phyloP scores from a whole-genome alignment of 1,140 invertebrate species.

The Bilobella aurantiaca region DNA sequence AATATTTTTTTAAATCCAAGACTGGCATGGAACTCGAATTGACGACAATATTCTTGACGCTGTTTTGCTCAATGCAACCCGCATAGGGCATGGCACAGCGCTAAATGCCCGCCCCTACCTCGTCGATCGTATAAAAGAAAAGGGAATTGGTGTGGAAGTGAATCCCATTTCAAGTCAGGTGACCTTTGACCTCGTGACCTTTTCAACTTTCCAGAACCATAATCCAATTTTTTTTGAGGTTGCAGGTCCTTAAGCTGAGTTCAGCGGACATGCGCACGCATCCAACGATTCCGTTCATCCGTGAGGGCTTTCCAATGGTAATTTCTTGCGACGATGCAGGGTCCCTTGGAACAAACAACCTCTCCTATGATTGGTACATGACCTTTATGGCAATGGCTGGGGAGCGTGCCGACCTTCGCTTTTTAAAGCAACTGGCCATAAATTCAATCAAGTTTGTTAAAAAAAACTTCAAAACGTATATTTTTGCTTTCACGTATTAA shows the following conservation, averaged over 20 bases:
- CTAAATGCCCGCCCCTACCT: constrained; percentile 62
- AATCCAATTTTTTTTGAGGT: background rate
- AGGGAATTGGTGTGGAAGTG: constrained; percentile 63
- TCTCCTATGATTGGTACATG: constrained; percentile 72
- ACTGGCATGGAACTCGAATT: constrained; percentile 46
- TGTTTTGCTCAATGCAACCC: constrained; percentile 57
- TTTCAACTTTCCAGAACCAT: background rate
- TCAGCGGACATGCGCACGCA: constrained; percentile 68
- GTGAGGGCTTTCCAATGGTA: constrained; percentile 48
- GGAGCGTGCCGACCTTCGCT: constrained; percentile 52
- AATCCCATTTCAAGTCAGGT: constrained; percentile 59
- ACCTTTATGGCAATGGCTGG: constrained; percentile 68
- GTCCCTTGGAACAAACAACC: constrained; percentile 57
- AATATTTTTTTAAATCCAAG: constrained; percentile 37
- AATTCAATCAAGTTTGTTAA: constrained; percentile 57
- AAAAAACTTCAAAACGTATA: too few species aligned
- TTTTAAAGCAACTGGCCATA: constrained; percentile 63
- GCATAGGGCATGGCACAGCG: constrained; percentile 61
- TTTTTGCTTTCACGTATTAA: too few species aligned
- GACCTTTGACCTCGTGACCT: too few species aligned
- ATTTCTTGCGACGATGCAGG: constrained; percentile 67
- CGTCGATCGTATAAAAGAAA: constrained; percentile 49
- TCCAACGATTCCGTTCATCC: constrained; percentile 55
- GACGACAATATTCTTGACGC: constrained; percentile 68
- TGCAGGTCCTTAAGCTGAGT: constrained; percentile 55